A percentile compares a stretch with the other conserved stretches of the same genome.
Conservation (phyloP, 2,888 invertebrate genomes). For the Archaeoteleia sp. region DNA sequence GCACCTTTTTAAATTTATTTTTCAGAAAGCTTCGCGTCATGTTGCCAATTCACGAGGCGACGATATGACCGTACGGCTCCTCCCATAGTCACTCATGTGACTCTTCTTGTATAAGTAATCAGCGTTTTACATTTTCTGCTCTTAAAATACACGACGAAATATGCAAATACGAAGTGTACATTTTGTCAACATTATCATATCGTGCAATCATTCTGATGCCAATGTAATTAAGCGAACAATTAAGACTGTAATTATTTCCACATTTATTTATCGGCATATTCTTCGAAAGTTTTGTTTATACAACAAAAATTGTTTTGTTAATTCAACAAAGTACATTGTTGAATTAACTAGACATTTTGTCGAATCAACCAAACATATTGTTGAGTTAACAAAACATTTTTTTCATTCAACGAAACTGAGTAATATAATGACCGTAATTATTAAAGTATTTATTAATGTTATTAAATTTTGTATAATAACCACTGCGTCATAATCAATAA, state of each 20-base stretch:
- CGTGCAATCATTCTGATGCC: constrained; percentile 30
- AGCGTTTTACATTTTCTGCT: constrained; percentile 23
- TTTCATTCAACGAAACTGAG: too few relatives aligned
- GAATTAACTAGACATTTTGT: too few relatives aligned
- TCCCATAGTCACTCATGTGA: constrained; percentile 30
- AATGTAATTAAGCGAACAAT: constrained; percentile 26
- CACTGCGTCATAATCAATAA: too few relatives aligned
- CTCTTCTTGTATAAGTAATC: constrained; percentile 37
- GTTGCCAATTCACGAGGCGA: constrained; percentile 41
- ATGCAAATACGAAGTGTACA: constrained; percentile 29
- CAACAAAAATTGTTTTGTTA: too few relatives aligned
- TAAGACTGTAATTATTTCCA: constrained; percentile 8
- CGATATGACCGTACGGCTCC: constrained; percentile 35
- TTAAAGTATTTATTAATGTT: too few relatives aligned
- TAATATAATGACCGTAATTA: too few relatives aligned
- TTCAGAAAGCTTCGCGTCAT: constrained; percentile 30
- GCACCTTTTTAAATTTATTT: constrained; percentile 19
- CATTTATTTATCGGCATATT: constrained; percentile 21
- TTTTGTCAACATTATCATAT: constrained; percentile 34
- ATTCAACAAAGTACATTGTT: too few relatives aligned
- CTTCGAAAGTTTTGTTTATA: too few relatives aligned
- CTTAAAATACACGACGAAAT: constrained; percentile 39
- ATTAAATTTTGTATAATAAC: too few relatives aligned
- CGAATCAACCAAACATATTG: too few relatives aligned
- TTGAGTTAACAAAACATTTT: too few relatives aligned